Base-by-base conservation (phyloP, 2,113 vertebrate species). In the Pionites leucogaster region DNA sequence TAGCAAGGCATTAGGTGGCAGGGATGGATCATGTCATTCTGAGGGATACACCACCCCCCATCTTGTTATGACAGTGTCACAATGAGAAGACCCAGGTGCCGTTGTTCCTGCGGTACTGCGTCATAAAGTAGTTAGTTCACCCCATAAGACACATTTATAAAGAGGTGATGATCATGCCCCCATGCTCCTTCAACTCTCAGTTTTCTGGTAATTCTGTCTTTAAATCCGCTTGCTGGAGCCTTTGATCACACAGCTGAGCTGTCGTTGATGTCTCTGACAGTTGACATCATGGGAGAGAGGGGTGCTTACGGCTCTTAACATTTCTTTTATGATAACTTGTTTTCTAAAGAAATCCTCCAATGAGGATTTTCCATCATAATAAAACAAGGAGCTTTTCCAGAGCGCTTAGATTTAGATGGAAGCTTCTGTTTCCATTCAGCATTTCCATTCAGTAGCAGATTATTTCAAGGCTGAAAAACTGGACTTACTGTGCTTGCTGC, bases 311-410 rank as follows among this genome's bases (percentile, higher is more conserved):
- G 80, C 90, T 93, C 90, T 95, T 95, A 90, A 93, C 77, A 27
- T 94, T 94, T 94, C 86, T 88, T 93, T 96, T 91, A 86, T 93
- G 90, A 79, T 86, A 71, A 72, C 83, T 95, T 96, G 91, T 96
- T 97, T 96, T 82, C 93, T 82, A 82, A 71, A 3, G 4, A 86
- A 95, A 90, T 50, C 78, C 75, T 88, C 86, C 85, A 82, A 8
- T 57, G 74, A 92, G 82, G 88, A 87, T 92, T 96, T 96, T 94
- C 92, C 49, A 17, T 87, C 57, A 69, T 59, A 82, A 96, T 90
- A 72, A 78, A 92, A 55, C 52, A 93, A 77, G 55, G 78, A 94
- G 52, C 76, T 95, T 84, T 93, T 91, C 87, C 82, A 75, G 76
- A 88, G 85, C 72, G 42, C 80, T 82, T 77, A 82, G 85, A 72